Evolutionary conservation across 1,140 invertebrate genomes (phyloP).

Genomic region (Nilaparvata lugens): DNA sequence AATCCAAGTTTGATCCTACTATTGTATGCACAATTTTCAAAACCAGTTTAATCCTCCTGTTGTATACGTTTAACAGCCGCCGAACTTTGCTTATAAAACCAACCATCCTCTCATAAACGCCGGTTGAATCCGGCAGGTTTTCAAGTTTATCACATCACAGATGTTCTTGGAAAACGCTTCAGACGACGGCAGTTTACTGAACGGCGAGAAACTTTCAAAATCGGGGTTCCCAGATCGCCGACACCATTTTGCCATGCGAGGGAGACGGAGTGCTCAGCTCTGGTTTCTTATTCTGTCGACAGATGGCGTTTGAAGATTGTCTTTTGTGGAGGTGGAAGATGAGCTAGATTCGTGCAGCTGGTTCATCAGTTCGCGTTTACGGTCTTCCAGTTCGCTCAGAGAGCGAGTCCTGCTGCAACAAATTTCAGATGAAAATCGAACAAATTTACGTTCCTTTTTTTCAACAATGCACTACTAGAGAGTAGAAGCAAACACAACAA

Average conservation of each 20-base stretch:
- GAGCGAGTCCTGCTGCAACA: conserved; percentile 37
- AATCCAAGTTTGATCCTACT: too few relatives aligned
- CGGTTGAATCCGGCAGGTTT: conserved; percentile 77
- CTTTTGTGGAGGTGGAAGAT: neutral
- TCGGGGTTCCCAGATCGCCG: conserved; percentile 63
- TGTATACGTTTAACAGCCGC: neutral
- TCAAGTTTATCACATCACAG: conserved; percentile 77
- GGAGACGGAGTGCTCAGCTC: conserved; percentile 1
- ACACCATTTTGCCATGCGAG: conserved; percentile 38
- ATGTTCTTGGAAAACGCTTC: conserved; percentile 75
- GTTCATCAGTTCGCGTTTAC: conserved; percentile 2
- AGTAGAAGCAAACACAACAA: too few relatives aligned
- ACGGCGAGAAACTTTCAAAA: conserved; percentile 57
- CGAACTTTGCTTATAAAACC: conserved; percentile 52
- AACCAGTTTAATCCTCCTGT: neutral
- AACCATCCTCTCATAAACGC: conserved; percentile 73
- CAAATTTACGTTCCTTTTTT: too few relatives aligned
- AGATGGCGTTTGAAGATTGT: too few relatives aligned
- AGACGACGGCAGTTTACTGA: conserved; percentile 53
- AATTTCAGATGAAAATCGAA: neutral
- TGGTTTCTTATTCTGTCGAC: neutral
- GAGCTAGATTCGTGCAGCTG: conserved; percentile 4
- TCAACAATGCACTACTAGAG: too few relatives aligned
- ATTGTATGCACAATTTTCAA: too few relatives aligned
- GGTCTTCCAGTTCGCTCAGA: conserved; percentile 30